phyloP scores from a whole-genome alignment of 1,140 invertebrate genomes.

The Microplitis mediator region DNA sequence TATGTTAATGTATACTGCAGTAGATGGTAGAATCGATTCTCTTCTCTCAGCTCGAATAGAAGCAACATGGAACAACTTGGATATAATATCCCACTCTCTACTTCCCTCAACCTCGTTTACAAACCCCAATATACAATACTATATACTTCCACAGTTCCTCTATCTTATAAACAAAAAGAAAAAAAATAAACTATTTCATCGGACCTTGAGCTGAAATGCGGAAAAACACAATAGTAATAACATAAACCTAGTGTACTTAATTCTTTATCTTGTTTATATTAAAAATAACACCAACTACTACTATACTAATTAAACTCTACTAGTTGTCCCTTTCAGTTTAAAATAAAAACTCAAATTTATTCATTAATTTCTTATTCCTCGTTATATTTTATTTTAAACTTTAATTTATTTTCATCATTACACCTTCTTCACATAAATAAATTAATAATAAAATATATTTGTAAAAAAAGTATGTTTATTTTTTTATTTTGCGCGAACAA shows the following conservation, averaged over 20 bases:
- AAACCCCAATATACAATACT: constrained; percentile 55
- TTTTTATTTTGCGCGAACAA: no score
- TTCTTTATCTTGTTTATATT: no score
- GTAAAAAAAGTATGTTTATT: no score
- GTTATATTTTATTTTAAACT: not conserved
- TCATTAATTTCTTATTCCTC: not conserved
- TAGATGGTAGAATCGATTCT: constrained; percentile 60
- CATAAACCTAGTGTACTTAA: constrained; percentile 27
- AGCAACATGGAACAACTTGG: constrained; percentile 30
- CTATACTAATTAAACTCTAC: no score
- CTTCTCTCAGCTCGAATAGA: no score
- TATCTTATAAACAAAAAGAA: not conserved
- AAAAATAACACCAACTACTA: no score
- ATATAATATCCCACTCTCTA: not conserved
- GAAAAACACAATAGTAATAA: constrained; percentile 34
- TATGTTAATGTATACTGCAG: constrained; percentile 39
- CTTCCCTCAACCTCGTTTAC: constrained; percentile 46
- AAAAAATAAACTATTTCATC: not conserved
- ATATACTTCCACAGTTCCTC: constrained; percentile 4
- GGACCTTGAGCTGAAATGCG: constrained; percentile 4
- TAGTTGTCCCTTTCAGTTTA: no score
- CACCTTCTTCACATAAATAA: no score
- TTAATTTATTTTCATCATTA: no score
- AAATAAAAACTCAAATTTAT: no score
- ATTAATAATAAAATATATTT: no score